Evolutionary conservation across 2,888 invertebrate species (phyloP).

Genomic region (Ectemnius cavifrons): DNA sequence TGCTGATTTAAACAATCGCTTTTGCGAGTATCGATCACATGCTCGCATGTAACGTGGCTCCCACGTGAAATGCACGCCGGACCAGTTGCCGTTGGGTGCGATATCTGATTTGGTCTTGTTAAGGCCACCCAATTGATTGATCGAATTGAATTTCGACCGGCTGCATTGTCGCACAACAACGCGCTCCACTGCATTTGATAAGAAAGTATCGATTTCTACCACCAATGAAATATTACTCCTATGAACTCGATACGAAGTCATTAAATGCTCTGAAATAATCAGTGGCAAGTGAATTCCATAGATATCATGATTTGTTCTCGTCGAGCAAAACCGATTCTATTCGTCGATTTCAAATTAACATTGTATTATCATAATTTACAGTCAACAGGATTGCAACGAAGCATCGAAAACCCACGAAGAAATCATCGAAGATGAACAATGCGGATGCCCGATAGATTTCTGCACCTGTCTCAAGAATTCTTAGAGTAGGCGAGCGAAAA

Average conservation of each 20-base stretch:
- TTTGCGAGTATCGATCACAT: neutral
- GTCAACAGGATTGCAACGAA: neutral
- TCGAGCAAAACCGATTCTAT: neutral
- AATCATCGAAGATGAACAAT: neutral
- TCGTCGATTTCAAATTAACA: too few relatives aligned
- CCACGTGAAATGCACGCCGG: slow-evolving; percentile 39
- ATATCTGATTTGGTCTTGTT: slow-evolving; percentile 34
- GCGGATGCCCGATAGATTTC: too few relatives aligned
- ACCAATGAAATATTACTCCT: too few relatives aligned
- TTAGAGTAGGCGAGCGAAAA: too few relatives aligned
- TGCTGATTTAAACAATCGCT: slow-evolving; percentile 10
- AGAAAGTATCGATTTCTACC: slow-evolving; percentile 14
- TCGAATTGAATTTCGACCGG: slow-evolving; percentile 37
- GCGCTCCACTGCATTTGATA: neutral
- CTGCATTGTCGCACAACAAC: neutral
- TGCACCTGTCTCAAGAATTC: too few relatives aligned
- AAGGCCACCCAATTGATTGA: slow-evolving; percentile 30
- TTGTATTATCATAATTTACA: too few relatives aligned
- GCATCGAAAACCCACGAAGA: neutral
- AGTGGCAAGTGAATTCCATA: neutral
- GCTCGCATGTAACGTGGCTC: neutral
- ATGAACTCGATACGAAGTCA: too few relatives aligned
- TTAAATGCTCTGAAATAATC: too few relatives aligned
- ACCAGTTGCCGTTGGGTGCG: slow-evolving; percentile 17
- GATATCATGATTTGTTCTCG: neutral